Conservation (phyloP, 1,140 invertebrate genomes). For the Papilio dardanus region DNA sequence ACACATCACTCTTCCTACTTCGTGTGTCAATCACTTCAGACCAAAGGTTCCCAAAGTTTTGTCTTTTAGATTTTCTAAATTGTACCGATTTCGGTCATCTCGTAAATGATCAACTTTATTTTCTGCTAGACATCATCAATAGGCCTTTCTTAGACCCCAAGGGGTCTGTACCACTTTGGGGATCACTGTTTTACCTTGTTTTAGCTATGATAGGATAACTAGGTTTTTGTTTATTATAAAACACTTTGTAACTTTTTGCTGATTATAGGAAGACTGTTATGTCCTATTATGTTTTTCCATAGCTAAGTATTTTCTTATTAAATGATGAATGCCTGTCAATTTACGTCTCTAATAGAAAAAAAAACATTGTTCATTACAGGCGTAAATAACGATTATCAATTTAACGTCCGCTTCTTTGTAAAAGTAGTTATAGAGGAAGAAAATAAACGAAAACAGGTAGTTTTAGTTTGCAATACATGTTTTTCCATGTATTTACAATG, state of each 20-base stretch:
- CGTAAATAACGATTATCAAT: no score
- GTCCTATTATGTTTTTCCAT: conserved; percentile 3
- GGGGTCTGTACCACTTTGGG: not conserved
- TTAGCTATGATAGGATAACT: conserved; percentile 23
- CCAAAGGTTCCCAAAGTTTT: not conserved
- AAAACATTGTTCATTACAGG: not conserved
- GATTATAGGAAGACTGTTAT: conserved; percentile 24
- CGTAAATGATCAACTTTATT: not conserved
- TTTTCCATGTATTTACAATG: no score
- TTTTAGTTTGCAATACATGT: no score
- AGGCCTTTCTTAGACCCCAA: not conserved
- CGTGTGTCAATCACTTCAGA: not conserved
- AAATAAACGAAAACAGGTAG: no score
- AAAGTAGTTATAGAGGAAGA: no score
- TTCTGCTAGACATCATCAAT: not conserved
- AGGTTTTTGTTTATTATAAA: conserved; percentile 35
- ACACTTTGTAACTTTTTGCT: conserved; percentile 26
- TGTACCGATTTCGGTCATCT: not conserved
- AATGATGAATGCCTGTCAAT: not conserved
- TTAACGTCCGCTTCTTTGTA: no score
- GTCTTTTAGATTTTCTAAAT: not conserved
- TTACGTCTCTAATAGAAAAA: not conserved
- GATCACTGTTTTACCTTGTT: not conserved
- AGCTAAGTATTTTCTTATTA: not conserved
- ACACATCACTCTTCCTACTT: conserved; percentile 29